Evolutionary conservation across 2,888 invertebrate genomes (phyloP).

Genomic region (Apodemia mormo): DNA sequence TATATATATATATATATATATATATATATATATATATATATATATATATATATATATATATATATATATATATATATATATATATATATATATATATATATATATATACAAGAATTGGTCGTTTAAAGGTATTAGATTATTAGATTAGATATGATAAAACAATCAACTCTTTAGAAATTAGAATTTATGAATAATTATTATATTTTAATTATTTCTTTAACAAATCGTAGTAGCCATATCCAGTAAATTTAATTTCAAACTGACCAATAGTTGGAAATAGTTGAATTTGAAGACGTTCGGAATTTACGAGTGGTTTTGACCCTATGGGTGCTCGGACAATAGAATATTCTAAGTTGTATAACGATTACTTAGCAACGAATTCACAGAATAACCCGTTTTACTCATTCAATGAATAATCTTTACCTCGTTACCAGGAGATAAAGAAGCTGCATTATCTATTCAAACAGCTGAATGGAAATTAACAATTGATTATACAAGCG

Average conservation of each 20-base stretch:
- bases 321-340: constrained; percentile 68
- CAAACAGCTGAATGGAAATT: constrained; percentile 4
- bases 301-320: constrained; percentile 75
- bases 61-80: no score
- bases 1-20: no score
- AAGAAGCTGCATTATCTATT: neutral
- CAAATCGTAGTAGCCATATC: constrained; percentile 40
- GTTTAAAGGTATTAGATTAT: no score
- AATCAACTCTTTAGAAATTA: no score
- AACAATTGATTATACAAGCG: neutral
- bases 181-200: no score
- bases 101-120: no score
- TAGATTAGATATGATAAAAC: no score
- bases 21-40: no score
- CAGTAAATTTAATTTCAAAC: constrained; percentile 47
- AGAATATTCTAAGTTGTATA: constrained; percentile 64
- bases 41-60: no score
- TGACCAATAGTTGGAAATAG: constrained; percentile 77
- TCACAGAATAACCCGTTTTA: constrained; percentile 49
- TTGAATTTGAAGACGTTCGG: constrained; percentile 78
- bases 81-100: no score
- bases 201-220: neutral
- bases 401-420: constrained; percentile 22
- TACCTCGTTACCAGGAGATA: neutral
- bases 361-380: constrained; percentile 67